phyloP scores from a whole-genome alignment of 1,140 invertebrate genomes.

The Nasonia giraulti region DNA sequence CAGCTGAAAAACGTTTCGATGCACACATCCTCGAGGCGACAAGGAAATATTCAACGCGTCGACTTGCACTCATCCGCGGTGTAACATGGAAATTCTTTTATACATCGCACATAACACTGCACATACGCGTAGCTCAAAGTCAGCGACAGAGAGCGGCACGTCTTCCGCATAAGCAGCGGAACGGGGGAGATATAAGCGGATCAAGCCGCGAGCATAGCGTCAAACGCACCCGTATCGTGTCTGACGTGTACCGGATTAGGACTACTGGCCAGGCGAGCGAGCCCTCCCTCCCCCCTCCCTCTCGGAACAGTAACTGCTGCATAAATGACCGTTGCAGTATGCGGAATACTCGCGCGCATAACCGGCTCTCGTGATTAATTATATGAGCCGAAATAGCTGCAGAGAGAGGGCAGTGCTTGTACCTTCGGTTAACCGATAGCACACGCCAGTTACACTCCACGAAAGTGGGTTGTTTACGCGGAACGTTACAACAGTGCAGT shows the following conservation, averaged over 20 bases:
- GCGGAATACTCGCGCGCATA: neutral
- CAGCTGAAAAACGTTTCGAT: too few relatives aligned
- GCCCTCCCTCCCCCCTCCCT: neutral
- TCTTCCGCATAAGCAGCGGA: neutral
- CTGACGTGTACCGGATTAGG: slow-evolving; percentile 38
- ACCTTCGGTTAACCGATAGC: neutral
- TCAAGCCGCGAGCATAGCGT: slow-evolving; percentile 20
- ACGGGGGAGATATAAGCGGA: slow-evolving; percentile 5
- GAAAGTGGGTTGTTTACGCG: too few relatives aligned
- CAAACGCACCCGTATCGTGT: slow-evolving; percentile 18
- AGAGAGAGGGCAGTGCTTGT: neutral
- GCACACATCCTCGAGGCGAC: too few relatives aligned
- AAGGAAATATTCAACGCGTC: too few relatives aligned
- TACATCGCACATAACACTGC: neutral
- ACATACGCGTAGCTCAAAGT: neutral
- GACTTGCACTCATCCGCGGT: neutral
- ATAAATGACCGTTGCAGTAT: slow-evolving; percentile 1
- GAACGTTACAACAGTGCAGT: too few relatives aligned
- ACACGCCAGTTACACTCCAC: too few relatives aligned
- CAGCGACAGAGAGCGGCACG: too few relatives aligned
- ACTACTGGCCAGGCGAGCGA: slow-evolving; percentile 17
- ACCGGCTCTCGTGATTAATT: slow-evolving; percentile 17
- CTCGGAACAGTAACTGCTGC: neutral
- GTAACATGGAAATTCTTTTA: slow-evolving; percentile 14
- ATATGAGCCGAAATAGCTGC: neutral